Evolutionary conservation across 2,113 vertebrate species (phyloP).

Genomic region (Anoplopoma fimbria): DNA sequence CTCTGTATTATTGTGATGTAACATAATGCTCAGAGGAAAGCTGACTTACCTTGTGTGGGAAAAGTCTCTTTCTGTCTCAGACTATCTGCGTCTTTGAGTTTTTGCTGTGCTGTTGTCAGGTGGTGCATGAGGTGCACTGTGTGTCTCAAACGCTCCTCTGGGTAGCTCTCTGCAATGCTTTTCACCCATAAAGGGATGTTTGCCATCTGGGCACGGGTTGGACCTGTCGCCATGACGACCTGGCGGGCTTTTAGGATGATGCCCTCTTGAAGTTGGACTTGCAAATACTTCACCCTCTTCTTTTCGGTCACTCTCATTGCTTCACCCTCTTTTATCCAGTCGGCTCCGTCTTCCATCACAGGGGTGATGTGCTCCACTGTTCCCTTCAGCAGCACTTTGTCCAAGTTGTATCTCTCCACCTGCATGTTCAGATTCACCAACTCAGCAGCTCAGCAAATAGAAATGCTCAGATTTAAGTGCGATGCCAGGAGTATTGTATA

Average conservation of each 20-base stretch:
- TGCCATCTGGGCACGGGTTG: constrained; percentile 83
- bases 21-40: background rate
- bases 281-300: constrained; percentile 75
- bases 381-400: constrained; percentile 75
- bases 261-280: constrained; percentile 76
- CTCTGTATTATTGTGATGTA: background rate
- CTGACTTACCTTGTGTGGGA: constrained; percentile 51
- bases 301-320: background rate
- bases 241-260: constrained; percentile 62
- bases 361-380: constrained; percentile 80
- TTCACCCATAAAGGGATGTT: constrained; percentile 83
- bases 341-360: constrained; percentile 40
- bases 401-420: constrained; percentile 80
- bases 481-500: background rate
- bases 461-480: background rate
- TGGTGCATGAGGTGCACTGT: constrained; percentile 83
- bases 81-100: constrained; percentile 15
- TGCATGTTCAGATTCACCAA: constrained; percentile 56
- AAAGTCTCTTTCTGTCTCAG: constrained; percentile 5
- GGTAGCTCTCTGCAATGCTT: constrained; percentile 78
- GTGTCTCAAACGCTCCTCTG: constrained; percentile 81
- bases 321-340: background rate
- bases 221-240: constrained; percentile 83
- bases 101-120: constrained; percentile 41
- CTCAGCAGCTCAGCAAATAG: constrained; percentile 1